These are phyloP conservation scores for Araneus ventricosus DNA, from an alignment of 1,140 invertebrate species.

Conservation along the genomic window DNA sequence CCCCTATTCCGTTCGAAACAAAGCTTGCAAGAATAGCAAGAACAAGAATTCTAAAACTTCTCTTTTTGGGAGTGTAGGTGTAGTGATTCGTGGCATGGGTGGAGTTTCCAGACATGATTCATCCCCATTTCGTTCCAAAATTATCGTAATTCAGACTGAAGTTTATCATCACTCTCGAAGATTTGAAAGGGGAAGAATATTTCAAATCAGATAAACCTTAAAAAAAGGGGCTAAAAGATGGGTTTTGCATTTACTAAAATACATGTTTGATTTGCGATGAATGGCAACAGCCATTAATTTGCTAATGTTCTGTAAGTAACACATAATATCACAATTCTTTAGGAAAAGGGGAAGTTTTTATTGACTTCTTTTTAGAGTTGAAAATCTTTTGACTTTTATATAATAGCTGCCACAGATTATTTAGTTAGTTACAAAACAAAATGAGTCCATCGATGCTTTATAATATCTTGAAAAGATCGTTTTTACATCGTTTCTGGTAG, in stretches of 20 bases:
- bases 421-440: not conserved
- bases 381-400: not conserved
- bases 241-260: not conserved
- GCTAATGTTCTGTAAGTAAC: not conserved
- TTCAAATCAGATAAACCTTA: not conserved
- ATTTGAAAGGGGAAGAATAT: not conserved
- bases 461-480: too few species aligned
- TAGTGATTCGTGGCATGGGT: not conserved
- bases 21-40: not conserved
- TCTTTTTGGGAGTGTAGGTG: not conserved
- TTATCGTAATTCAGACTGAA: not conserved
- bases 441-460: too few species aligned
- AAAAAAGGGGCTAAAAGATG: not conserved
- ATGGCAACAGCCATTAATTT: not conserved
- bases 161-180: not conserved
- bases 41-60: not conserved
- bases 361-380: not conserved
- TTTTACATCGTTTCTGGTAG: too few species aligned
- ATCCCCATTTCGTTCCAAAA: not conserved
- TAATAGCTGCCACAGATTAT: not conserved
- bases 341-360: not conserved
- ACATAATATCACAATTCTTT: not conserved
- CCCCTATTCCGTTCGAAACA: not conserved
- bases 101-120: not conserved
- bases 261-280: not conserved